phyloP scores from a whole-genome alignment of 2,888 invertebrate genomes.

The Rugalucina vietnamica region DNA sequence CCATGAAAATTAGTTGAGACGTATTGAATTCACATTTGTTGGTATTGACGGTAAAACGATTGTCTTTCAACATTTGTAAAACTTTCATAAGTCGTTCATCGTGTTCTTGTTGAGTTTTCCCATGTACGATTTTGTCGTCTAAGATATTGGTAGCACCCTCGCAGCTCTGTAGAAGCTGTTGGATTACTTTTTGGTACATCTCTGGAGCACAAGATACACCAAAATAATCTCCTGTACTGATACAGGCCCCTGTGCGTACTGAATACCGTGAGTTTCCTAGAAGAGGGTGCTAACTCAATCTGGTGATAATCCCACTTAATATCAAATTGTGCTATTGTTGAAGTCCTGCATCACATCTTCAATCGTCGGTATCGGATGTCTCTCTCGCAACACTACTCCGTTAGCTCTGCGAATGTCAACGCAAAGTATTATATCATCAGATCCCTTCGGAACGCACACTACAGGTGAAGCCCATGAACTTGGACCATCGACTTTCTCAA shows the following conservation, averaged over 20 bases:
- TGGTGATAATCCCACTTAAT: conserved; percentile 66
- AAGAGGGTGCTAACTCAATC: conserved; percentile 24
- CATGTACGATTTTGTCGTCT: conserved; percentile 63
- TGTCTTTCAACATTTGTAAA: conserved; percentile 45
- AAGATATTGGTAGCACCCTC: conserved; percentile 49
- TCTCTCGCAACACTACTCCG: conserved; percentile 29
- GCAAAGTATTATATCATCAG: conserved; percentile 40
- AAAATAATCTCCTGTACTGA: conserved; percentile 44
- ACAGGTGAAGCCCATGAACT: conserved; percentile 34
- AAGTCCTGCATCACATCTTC: conserved; percentile 40
- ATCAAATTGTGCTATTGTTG: conserved; percentile 54
- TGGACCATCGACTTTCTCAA: conserved; percentile 37
- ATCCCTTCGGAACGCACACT: conserved; percentile 40
- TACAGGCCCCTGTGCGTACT: conserved; percentile 52
- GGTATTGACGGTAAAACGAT: conserved; percentile 59
- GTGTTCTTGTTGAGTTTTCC: conserved; percentile 48
- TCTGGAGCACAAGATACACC: conserved; percentile 52
- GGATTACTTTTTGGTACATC: conserved; percentile 50
- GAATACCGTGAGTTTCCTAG: conserved; percentile 50
- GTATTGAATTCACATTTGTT: conserved; percentile 63
- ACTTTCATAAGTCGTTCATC: conserved; percentile 39
- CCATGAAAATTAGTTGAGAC: conserved; percentile 49
- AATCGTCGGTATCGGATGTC: conserved; percentile 39
- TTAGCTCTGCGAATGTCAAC: conserved; percentile 51
- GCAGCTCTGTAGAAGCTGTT: conserved; percentile 36